Base-by-base conservation (phyloP, 2,113 vertebrate genomes). In the Prunella fulvescens region DNA sequence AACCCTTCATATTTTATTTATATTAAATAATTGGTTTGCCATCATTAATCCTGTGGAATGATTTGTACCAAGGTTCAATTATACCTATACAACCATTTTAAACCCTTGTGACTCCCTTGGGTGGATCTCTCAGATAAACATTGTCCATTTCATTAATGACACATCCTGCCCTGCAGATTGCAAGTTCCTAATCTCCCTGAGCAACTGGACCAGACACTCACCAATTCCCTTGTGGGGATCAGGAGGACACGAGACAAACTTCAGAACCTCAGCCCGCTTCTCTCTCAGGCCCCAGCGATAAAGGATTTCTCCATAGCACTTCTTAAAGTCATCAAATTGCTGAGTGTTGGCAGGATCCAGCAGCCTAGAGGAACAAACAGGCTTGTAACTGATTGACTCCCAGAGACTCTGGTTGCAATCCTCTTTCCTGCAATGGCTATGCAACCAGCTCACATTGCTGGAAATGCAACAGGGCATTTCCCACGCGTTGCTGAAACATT, bases 251-350 rank as follows among this genome's bases (percentile, higher is more conserved):
- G 99, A 99, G 22, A 99, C 98, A 81, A 99, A 99, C 97, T 99
- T 99, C 12, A 99, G 98, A 47, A 99, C 99, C 31, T 99, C 99
- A 0, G 99, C 99, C 16, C 99, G 93, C 62, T 99, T 99, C 92
- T 99, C 99, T 60, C 98, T 97, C 81, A 99, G 98, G 16, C 99
- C 99, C 99, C 99, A 99, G 83, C 99, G 99, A 86, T 99, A 98
- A 35, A 99, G 93, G 91, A 99, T 99, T 94, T 99, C 99, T 4
- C 99, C 99, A 6, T 99, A 99, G 95, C 98, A 99, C 86, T 99
- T 99, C 97, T 99, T 99, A 64, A 99, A 99, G 97, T 99, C 99
- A 31, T 99, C 99, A 45, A 99, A 99, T 93, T 99, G 99, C 96
- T 99, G 98, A 31, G 97, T 98, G 88, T 99, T 99, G 62, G 98